Evolutionary conservation across 2,113 vertebrate genomes (phyloP).

Genomic region (Leucopsar rothschildi): DNA sequence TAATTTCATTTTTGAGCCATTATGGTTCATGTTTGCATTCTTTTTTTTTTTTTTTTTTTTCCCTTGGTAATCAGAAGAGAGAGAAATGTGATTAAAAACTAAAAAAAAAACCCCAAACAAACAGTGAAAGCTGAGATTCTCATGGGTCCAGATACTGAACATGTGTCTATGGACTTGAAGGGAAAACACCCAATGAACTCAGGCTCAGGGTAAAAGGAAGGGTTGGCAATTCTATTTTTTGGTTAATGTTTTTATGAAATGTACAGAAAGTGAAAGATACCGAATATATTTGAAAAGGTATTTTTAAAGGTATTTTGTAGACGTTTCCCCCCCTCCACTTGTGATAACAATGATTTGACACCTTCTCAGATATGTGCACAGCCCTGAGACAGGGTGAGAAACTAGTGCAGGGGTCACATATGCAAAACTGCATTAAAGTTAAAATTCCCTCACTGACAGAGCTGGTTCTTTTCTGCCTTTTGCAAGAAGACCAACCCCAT

Average conservation of each 20-base stretch:
- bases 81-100: constrained; percentile 31
- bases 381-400: background rate
- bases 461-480: background rate
- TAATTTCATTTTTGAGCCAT: constrained; percentile 31
- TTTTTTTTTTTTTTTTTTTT: background rate
- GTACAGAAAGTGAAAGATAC: background rate
- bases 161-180: background rate
- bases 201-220: background rate
- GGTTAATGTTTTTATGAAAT: background rate
- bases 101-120: background rate
- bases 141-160: background rate
- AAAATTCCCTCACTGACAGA: background rate
- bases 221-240: background rate
- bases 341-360: background rate
- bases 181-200: background rate
- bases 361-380: background rate
- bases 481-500: background rate
- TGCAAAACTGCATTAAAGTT: background rate
- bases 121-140: constrained; percentile 18
- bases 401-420: rapidly evolving
- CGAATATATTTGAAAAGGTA: background rate
- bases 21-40: background rate
- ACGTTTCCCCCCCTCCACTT: background rate
- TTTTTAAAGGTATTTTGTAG: background rate
- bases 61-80: constrained; percentile 17